Conservation (phyloP, 1,140 invertebrate genomes). For the Planococcus citri region DNA sequence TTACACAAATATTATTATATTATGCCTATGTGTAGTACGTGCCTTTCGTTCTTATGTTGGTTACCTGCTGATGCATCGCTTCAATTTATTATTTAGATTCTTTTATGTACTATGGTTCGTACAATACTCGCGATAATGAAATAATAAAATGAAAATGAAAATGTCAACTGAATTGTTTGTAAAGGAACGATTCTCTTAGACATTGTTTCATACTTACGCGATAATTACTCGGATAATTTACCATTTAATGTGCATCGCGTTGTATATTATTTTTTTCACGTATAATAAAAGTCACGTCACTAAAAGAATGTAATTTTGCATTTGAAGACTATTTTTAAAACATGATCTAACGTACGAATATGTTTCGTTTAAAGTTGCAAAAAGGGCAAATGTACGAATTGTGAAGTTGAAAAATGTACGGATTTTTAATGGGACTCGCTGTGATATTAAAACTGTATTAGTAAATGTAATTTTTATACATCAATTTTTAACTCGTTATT, state of each 20-base stretch:
- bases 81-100: not conserved
- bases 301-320: not conserved
- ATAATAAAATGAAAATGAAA: too few relatives aligned
- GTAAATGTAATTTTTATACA: slow-evolving; percentile 3
- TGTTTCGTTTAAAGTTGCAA: not conserved
- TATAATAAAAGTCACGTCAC: not conserved
- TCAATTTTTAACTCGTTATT: not conserved
- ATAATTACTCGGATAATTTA: not conserved
- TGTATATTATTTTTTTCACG: not conserved
- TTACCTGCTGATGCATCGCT: not conserved
- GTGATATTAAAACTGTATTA: slow-evolving; percentile 1
- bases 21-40: too few relatives aligned
- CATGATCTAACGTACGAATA: not conserved
- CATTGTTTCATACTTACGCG: not conserved
- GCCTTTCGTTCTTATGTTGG: not conserved
- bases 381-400: not conserved
- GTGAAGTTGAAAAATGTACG: not conserved
- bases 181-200: too few relatives aligned
- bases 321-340: not conserved
- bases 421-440: not conserved
- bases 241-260: not conserved
- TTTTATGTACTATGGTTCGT: not conserved
- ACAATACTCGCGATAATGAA: too few relatives aligned
- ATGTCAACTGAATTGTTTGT: too few relatives aligned
- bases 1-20: too few relatives aligned